Evolutionary conservation across 2,888 invertebrate genomes (phyloP), one percentile per base, ranked within the genome.

Genomic region (Cryptocephalus primarius): DNA sequence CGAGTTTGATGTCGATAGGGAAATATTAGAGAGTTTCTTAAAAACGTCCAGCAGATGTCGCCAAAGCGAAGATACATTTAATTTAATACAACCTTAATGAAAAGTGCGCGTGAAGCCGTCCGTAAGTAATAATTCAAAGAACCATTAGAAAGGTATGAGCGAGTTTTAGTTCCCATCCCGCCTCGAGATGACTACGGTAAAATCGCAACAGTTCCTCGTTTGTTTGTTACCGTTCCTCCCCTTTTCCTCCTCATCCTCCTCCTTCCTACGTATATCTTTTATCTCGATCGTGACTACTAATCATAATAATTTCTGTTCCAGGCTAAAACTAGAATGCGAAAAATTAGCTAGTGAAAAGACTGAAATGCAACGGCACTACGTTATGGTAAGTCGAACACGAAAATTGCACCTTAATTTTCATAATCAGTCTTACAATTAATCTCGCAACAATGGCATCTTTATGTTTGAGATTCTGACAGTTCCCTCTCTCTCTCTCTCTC

Each of bases 351-450:
- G 83, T 66, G 89, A 89, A 73, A 88, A 88, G 75, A 87, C 87
- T 54, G 87, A 88, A 73, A 86, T 88, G 83, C 88, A 88, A 72
- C 75, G 88, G 69, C 86, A 88, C 74, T 88, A 88, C 74, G 86
- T 88, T 54, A 87, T 88, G 87, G 87, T 87, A 73, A 81, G 83
- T 76, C 47, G 49, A 52, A 46, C 42, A 13, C 40, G 49, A 51
- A 54, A 51, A 48, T 48, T 42, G 48, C 43, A 39, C n/a, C 43
- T 49, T 50, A 45, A 53, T 51, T 50, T 48, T 47, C 47, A 40
- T 46, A 49, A 49, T 54, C 47, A 52, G 36, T 46, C 14, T 46
- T 31, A 34, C 42, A 12, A 41, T 46, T 38, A 42, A 12, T 22
- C 22, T 36, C 48, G 47, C 46, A 53, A 55, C 53, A 55, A 53